Percentiles rank a stretch among this genome's conserved stretches.
phyloP scores from a whole-genome alignment of 1,140 invertebrate genomes.

The Odontomachus brunneus region DNA sequence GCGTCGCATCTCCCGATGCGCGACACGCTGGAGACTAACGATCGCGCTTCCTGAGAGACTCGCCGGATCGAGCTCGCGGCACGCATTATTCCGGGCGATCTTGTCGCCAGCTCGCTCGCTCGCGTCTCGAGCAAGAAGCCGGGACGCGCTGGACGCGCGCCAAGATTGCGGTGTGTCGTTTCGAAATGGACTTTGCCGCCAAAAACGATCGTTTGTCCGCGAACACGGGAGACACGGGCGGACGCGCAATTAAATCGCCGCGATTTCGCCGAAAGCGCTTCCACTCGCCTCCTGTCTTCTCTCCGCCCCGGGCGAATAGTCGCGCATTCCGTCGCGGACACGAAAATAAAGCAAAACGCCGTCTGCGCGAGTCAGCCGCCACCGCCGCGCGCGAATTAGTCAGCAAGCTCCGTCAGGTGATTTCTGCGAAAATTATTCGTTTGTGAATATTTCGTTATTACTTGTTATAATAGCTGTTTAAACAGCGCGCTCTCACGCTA shows the following conservation, averaged over 20 bases:
- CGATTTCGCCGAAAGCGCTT: conserved; percentile 40
- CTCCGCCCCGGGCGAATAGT: too few species aligned
- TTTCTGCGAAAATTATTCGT: neutral
- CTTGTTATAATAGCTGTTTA: too few species aligned
- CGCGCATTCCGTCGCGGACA: neutral
- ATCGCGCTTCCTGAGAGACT: neutral
- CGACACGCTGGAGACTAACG: conserved; percentile 10
- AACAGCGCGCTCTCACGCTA: too few species aligned
- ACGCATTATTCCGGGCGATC: conserved; percentile 45
- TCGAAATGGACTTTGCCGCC: conserved; percentile 46
- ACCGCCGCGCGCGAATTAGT: too few species aligned
- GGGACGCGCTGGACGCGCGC: conserved; percentile 45
- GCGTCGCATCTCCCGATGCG: neutral
- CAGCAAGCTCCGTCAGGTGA: neutral
- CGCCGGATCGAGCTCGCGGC: conserved; percentile 20
- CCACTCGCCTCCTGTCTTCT: too few species aligned
- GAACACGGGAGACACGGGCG: conserved; percentile 5
- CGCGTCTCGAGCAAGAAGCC: conserved; percentile 37
- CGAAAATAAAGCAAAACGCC: conserved; percentile 15
- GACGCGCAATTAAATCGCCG: conserved; percentile 40
- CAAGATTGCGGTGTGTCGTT: conserved; percentile 44
- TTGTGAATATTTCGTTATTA: neutral
- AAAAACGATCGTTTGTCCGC: conserved; percentile 51
- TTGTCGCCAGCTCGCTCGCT: conserved; percentile 22
- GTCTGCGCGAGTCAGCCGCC: neutral